Conservation (phyloP, 2,113 vertebrate species). For the Petrocephalus zakoni region DNA sequence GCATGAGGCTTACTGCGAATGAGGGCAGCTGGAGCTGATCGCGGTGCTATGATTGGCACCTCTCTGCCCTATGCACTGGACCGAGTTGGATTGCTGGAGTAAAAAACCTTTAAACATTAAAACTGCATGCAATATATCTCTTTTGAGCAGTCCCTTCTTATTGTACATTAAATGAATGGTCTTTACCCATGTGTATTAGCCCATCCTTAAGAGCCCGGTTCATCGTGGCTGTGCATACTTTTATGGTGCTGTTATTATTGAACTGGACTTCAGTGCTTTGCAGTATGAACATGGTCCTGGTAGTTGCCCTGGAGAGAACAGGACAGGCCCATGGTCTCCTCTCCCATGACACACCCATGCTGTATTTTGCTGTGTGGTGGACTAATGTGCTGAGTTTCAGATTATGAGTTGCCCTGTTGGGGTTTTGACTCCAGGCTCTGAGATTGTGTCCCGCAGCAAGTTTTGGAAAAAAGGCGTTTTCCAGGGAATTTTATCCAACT, state of each 20-base stretch:
- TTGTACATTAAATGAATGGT: not conserved
- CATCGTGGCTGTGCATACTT: not conserved
- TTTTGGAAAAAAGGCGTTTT: not conserved
- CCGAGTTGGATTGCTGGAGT: not conserved
- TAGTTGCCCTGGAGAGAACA: not conserved
- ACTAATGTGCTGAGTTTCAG: not conserved
- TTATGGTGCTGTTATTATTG: not conserved
- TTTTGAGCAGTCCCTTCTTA: not conserved
- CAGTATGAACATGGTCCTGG: not conserved
- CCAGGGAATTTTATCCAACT: not conserved
- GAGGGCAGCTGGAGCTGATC: not conserved
- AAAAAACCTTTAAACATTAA: not conserved
- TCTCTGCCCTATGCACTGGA: not conserved
- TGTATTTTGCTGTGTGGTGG: not conserved
- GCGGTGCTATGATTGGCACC: not conserved
- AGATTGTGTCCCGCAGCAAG: not conserved
- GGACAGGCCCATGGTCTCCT: not conserved
- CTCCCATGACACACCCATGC: not conserved
- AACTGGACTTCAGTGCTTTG: not conserved
- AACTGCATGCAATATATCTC: not conserved
- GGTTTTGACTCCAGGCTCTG: not conserved
- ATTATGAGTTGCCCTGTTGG: not conserved
- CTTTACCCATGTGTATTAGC: not conserved
- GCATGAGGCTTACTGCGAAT: not conserved
- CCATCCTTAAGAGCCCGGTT: not conserved